Conservation (phyloP, 2,113 vertebrate species). For the Campylorhamphus procurvoides region DNA sequence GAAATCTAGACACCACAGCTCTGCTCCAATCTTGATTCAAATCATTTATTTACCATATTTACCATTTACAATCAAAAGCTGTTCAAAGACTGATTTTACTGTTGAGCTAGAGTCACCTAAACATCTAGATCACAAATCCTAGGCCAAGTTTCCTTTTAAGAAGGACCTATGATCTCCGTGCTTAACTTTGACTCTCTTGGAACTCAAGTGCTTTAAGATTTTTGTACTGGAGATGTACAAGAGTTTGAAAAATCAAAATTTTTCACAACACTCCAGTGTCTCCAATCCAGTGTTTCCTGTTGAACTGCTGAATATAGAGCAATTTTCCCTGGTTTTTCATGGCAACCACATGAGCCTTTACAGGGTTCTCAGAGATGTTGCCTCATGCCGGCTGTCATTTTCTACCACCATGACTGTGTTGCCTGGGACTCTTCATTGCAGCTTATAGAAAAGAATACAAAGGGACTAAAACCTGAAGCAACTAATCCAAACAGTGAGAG, state of each 20-base stretch:
- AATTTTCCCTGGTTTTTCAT: background rate
- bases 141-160: background rate
- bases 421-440: background rate
- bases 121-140: background rate
- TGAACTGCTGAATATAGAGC: background rate
- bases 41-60: background rate
- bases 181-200: background rate
- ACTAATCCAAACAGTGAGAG: background rate
- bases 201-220: background rate
- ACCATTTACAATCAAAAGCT: background rate
- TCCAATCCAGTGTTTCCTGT: background rate
- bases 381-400: background rate
- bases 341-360: background rate
- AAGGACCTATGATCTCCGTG: background rate
- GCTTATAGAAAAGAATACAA: background rate
- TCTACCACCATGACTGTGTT: background rate
- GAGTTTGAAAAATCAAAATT: background rate
- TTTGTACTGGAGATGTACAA: background rate
- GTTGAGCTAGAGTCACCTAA: background rate
- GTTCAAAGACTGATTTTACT: background rate
- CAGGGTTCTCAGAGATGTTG: background rate
- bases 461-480: background rate
- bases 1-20: background rate
- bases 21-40: background rate
- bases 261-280: background rate